Percentiles rank a stretch among this genome's conserved stretches.
These are phyloP conservation scores for Micronycteris hirsuta DNA, from an alignment of 2,113 vertebrate species.

Conservation along the genomic window DNA sequence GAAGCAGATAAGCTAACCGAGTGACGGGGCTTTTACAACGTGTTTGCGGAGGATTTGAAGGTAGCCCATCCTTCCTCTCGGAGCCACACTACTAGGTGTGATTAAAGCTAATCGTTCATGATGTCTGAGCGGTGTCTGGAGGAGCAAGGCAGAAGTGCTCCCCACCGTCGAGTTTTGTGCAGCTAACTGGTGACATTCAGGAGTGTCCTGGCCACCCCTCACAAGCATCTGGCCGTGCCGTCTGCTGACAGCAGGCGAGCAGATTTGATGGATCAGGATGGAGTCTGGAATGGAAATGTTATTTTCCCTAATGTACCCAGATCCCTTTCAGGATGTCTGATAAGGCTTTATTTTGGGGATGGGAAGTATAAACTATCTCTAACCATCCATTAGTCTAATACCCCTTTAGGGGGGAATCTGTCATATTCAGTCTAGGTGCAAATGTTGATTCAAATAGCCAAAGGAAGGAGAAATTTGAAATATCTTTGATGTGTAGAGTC, in stretches of 20 bases:
- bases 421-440: conserved; percentile 41
- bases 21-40: not conserved
- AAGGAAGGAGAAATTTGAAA: not conserved
- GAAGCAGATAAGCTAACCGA: not conserved
- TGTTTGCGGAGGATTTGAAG: not conserved
- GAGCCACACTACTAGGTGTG: not conserved
- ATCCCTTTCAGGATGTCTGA: conserved; percentile 51
- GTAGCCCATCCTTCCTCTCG: not conserved
- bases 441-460: conserved; percentile 45
- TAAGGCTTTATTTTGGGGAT: conserved; percentile 51
- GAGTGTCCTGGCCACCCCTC: conserved; percentile 24
- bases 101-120: conserved; percentile 39
- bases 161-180: not conserved
- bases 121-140: not conserved
- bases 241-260: conserved; percentile 55
- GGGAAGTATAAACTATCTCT: conserved; percentile 38
- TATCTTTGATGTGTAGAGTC: not conserved
- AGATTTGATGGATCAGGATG: conserved; percentile 67
- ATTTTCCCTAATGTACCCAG: conserved; percentile 47
- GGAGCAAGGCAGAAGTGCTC: not conserved
- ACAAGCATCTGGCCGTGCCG: conserved; percentile 56
- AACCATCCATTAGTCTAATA: conserved; percentile 59
- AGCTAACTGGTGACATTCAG: conserved; percentile 41
- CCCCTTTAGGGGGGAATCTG: conserved; percentile 14
- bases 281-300: conserved; percentile 61